These are phyloP conservation scores for Metalampra italica DNA, from an alignment of 2,888 invertebrate species.

Conservation along the genomic window DNA sequence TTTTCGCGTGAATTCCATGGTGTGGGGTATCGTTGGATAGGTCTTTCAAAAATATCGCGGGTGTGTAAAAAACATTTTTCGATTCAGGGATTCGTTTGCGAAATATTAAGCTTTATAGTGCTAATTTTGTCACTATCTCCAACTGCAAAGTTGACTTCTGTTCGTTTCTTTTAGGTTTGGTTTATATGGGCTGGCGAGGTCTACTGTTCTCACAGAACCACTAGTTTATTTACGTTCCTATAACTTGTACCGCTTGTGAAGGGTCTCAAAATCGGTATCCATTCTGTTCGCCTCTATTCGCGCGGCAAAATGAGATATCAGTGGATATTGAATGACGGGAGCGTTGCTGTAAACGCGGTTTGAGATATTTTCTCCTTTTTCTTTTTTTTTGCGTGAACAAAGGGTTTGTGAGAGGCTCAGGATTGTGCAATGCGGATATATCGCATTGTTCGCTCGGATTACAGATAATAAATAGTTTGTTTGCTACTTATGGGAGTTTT, in stretches of 20 bases:
- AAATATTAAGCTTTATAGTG: too few relatives aligned
- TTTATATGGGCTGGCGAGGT: too few relatives aligned
- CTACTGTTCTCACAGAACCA: too few relatives aligned
- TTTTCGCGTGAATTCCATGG: too few relatives aligned
- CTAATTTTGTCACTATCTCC: too few relatives aligned
- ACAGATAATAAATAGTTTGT: conserved; percentile 44
- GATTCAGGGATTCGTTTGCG: too few relatives aligned
- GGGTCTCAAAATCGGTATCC: conserved; percentile 49
- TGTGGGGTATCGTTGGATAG: too few relatives aligned
- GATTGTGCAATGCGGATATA: conserved; percentile 34
- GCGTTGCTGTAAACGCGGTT: conserved; percentile 46
- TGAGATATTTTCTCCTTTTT: conserved; percentile 32
- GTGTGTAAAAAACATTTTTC: too few relatives aligned
- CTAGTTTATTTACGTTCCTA: not conserved
- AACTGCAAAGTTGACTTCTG: too few relatives aligned
- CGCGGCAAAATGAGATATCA: conserved; percentile 74
- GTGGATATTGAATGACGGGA: conserved; percentile 69
- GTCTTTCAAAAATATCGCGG: too few relatives aligned
- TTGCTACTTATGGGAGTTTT: conserved; percentile 10
- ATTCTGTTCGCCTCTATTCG: conserved; percentile 54
- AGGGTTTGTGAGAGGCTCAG: conserved; percentile 30
- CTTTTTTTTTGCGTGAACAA: conserved; percentile 27
- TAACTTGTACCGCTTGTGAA: conserved; percentile 31
- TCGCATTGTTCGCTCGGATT: conserved; percentile 45
- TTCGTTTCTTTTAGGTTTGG: too few relatives aligned